Percentiles rank a stretch among this genome's conserved stretches.
Evolutionary conservation across 2,113 vertebrate genomes (phyloP).

Genomic region (Diphyllodes magnificus): DNA sequence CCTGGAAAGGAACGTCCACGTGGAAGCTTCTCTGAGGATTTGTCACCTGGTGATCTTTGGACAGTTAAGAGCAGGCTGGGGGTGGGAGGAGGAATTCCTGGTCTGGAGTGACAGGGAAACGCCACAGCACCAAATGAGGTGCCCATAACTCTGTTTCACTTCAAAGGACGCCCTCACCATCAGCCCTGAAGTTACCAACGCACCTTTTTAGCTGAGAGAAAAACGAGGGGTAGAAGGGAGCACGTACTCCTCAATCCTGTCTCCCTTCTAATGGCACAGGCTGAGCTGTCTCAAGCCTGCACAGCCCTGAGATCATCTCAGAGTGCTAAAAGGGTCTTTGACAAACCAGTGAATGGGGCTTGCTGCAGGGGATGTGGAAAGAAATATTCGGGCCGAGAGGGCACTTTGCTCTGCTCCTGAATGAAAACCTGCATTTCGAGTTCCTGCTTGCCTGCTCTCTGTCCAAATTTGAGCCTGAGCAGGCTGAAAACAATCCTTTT

Average conservation of each 20-base stretch:
- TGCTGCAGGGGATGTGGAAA: not conserved
- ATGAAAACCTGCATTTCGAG: not conserved
- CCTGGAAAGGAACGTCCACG: rapidly evolving
- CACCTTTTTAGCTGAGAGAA: not conserved
- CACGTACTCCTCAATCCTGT: not conserved
- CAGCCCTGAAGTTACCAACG: not conserved
- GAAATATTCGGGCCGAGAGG: not conserved
- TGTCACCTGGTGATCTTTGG: not conserved
- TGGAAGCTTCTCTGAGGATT: not conserved
- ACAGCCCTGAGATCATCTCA: not conserved
- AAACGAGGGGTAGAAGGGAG: not conserved
- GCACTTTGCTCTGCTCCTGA: not conserved
- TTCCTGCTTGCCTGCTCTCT: not conserved
- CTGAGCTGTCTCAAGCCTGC: not conserved
- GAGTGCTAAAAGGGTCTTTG: not conserved
- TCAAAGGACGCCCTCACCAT: not conserved
- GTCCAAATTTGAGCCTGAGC: not conserved
- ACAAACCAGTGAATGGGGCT: not conserved
- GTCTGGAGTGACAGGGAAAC: not conserved
- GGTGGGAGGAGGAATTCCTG: not conserved
- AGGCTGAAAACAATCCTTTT: not conserved
- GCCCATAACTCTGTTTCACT: not conserved
- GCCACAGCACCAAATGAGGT: not conserved
- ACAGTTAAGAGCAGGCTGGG: not conserved
- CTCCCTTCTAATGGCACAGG: not conserved